These are phyloP conservation scores for Azorinus chamasolen DNA, from an alignment of 2,888 invertebrate species.

Conservation along the genomic window DNA sequence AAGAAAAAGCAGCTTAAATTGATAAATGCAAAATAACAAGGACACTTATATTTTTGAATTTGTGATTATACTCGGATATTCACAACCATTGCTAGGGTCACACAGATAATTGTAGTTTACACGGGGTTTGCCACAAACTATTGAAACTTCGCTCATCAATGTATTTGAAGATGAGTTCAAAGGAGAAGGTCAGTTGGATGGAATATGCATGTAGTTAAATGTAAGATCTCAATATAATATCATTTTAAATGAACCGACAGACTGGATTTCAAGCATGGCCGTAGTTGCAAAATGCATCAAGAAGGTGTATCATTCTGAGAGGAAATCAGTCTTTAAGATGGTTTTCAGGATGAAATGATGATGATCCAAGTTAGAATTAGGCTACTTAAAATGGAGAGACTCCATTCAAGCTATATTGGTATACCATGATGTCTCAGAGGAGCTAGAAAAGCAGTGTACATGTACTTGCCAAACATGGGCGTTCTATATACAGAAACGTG, in stretches of 20 bases:
- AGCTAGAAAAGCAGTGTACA: conserved; percentile 6
- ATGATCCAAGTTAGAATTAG: conserved; percentile 25
- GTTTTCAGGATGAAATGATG: conserved; percentile 33
- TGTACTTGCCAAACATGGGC: conserved; percentile 26
- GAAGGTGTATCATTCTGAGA: too few species aligned
- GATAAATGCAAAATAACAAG: conserved; percentile 29
- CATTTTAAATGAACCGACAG: conserved; percentile 56
- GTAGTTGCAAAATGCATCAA: conserved; percentile 40
- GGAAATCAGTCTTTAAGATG: too few species aligned
- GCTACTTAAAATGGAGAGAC: conserved; percentile 1
- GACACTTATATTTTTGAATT: conserved; percentile 40
- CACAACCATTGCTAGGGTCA: conserved; percentile 33
- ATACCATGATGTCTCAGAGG: background rate
- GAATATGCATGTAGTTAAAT: too few species aligned
- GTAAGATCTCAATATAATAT: too few species aligned
- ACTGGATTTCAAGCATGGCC: conserved; percentile 62
- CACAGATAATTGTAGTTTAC: conserved; percentile 34
- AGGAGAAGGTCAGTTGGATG: conserved; percentile 37
- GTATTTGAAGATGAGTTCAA: conserved; percentile 23
- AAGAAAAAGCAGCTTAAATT: conserved; percentile 18
- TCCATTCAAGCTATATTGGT: conserved; percentile 17
- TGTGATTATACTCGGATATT: conserved; percentile 14
- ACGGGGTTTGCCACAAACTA: conserved; percentile 5
- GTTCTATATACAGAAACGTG: conserved; percentile 14
- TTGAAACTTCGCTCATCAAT: background rate